Evolutionary conservation across 1,140 invertebrate genomes (phyloP).

Genomic region (Penaeus chinensis): DNA sequence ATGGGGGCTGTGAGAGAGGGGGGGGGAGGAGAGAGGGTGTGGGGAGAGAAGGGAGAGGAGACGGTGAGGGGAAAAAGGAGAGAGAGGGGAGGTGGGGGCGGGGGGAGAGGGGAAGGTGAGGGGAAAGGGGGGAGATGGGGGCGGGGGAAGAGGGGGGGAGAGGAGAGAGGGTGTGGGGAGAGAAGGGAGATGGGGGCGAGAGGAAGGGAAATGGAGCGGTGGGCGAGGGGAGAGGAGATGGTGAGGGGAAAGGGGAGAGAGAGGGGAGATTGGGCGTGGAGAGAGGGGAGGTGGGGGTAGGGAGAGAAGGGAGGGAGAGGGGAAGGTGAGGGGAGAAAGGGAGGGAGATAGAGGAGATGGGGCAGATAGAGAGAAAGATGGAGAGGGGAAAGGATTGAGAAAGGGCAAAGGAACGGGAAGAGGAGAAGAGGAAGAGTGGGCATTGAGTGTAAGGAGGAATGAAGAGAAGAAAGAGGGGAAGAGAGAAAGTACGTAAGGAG

Average conservation of each 20-base stretch:
- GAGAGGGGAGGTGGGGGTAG: not conserved
- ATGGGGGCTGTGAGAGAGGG: not conserved
- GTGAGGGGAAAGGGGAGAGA: not conserved
- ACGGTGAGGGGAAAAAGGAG: no score
- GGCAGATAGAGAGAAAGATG: not conserved
- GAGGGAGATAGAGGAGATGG: not conserved
- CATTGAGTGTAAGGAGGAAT: not conserved
- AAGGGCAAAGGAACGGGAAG: no score
- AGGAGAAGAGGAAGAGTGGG: not conserved
- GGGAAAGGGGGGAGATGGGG: not conserved
- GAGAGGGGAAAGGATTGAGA: not conserved
- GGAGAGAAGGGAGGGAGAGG: not conserved
- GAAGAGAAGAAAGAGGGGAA: not conserved
- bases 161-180: not conserved
- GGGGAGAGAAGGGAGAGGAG: not conserved
- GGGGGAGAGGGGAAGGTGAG: not conserved
- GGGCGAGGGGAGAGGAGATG: not conserved
- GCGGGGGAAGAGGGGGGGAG: not conserved
- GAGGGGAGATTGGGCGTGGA: not conserved
- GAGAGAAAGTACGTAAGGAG: not conserved
- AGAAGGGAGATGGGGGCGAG: not conserved
- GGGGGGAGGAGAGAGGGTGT: not conserved
- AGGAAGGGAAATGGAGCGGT: not conserved
- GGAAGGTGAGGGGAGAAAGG: not conserved
- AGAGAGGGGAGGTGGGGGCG: not conserved